Evolutionary conservation across 2,797 vertebrate genomes (phyloP), one percentile per base, ranked within the genome.

Genomic region (Lerista edwardsae): DNA sequence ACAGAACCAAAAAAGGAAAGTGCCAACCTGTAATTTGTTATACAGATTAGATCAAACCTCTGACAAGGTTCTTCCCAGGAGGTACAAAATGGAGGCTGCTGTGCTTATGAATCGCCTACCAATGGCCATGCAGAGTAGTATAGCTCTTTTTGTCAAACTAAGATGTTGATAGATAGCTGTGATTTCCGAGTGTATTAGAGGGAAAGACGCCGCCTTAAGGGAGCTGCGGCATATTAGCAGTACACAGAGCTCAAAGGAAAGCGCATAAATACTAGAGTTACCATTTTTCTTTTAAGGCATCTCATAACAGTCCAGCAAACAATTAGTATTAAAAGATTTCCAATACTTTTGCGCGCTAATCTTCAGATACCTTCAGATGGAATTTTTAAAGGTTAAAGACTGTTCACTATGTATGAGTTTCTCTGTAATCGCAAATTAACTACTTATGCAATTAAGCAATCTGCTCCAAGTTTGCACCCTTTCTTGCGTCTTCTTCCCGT

Each of bases 321-420:
- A 90, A 89, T 62, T 82, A 83, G 3, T 27, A 80, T 75, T 79
- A 86, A 84, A 89, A 84, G 2, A 21, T 19, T 62, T 76, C 47
- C n/a, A 71, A 41, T 62, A 65, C 3, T 62, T 91, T 83, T 15
- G 51, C 75, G 39, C 2, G 73, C 6, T 83, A 86, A 91, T 93
- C 61, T 87, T 90, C 31, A 72, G 51, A 79, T 59, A 91, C 92
- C 57, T 87, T 90, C 29, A 72, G 51, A 80, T 59, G 74, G 91
- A 83, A 82, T 82, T 92, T 93, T 80, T 79, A 94, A 90, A 94
- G 80, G 79, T 91, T 93, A 91, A 93, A 94, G 85, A 93, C 71
- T 2, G 41, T 84, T 95, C 87, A 82, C 7, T 88, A 85, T 83
- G 79, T 79, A 90, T 87, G 71, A 90, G 84, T 87, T 89, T 89